phyloP scores from a whole-genome alignment of 2,888 invertebrate species.

The Clanis bilineata region DNA sequence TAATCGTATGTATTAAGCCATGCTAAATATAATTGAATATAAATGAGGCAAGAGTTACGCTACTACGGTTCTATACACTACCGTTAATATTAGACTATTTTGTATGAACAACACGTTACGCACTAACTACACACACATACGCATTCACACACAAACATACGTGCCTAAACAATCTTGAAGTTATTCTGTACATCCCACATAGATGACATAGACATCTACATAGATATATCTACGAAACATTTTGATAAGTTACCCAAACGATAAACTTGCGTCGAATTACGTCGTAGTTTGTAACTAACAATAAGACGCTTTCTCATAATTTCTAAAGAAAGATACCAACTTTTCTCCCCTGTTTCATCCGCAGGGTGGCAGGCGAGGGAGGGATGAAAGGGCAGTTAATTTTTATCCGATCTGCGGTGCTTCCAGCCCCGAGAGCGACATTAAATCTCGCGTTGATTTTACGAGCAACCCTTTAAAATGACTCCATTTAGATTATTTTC shows the following conservation, averaged over 20 bases:
- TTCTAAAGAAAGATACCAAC: constrained; percentile 17
- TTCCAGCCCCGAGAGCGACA: constrained; percentile 15
- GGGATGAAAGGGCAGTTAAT: constrained; percentile 23
- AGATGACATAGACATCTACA: not conserved
- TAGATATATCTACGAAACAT: not conserved
- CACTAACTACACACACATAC: not conserved
- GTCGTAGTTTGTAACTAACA: constrained; percentile 2
- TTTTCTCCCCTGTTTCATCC: constrained; percentile 13
- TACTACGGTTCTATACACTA: not conserved
- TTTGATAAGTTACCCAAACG: not conserved
- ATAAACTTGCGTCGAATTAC: not conserved
- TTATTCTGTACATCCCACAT: not conserved
- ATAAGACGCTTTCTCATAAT: constrained; percentile 8
- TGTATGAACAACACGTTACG: not conserved
- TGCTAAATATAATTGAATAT: not conserved
- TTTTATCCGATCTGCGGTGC: constrained; percentile 22
- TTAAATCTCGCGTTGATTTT: constrained; percentile 23
- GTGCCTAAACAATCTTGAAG: not conserved
- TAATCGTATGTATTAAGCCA: not conserved
- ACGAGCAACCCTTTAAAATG: constrained; percentile 33
- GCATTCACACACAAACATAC: not conserved
- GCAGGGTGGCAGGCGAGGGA: not conserved
- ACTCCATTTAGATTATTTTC: constrained; percentile 39
- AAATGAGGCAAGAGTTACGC: not conserved
- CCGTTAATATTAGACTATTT: not conserved